phyloP scores from a whole-genome alignment of 1,140 invertebrate genomes.

The Pogonomyrmex barbatus region DNA sequence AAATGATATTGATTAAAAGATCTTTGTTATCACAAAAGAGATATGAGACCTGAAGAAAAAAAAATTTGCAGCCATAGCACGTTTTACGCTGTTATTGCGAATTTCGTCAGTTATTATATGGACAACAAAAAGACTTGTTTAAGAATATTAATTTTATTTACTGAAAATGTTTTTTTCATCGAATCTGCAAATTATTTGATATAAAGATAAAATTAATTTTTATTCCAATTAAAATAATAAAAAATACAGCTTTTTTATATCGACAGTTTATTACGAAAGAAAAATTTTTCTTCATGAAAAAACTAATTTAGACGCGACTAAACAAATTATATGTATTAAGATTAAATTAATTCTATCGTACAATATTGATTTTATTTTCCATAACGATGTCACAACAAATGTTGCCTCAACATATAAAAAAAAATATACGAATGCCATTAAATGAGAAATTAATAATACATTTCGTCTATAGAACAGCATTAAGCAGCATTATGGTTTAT shows the following conservation, averaged over 20 bases:
- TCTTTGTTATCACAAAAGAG: background rate
- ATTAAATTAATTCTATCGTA: background rate
- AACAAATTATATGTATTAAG: background rate
- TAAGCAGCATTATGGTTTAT: no score
- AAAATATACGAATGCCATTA: background rate
- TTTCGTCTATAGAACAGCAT: background rate
- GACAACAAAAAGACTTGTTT: conserved; percentile 7
- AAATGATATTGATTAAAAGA: background rate
- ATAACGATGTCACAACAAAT: background rate
- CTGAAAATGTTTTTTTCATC: background rate
- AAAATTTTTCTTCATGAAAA: background rate
- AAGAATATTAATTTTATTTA: conserved; percentile 29
- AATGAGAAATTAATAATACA: conserved; percentile 3
- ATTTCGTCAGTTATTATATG: conserved; percentile 19
- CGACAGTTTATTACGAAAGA: background rate
- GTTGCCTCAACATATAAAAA: background rate
- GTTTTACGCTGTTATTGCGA: background rate
- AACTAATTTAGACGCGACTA: background rate
- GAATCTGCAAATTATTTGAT: background rate
- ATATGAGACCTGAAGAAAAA: background rate
- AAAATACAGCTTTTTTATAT: background rate
- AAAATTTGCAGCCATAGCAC: conserved; percentile 7
- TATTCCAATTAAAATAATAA: background rate
- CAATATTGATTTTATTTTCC: background rate
- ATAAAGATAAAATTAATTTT: background rate